These are phyloP conservation scores for Rhinolophus sinicus DNA, from an alignment of 2,113 vertebrate genomes.

Conservation along the genomic window DNA sequence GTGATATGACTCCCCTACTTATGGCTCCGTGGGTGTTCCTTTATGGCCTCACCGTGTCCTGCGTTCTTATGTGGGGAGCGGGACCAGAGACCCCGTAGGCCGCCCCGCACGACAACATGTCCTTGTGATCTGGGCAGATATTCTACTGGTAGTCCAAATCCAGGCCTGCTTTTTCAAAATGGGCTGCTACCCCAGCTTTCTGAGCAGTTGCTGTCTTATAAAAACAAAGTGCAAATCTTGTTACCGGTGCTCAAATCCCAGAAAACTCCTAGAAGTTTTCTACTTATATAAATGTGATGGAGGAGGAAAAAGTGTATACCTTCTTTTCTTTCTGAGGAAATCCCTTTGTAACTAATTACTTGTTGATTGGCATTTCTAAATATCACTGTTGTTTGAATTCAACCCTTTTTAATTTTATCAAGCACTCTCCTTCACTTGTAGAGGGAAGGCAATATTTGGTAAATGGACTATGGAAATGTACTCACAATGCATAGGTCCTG, in stretches of 20 bases:
- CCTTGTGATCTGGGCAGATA: not conserved
- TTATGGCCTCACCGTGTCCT: too few relatives aligned
- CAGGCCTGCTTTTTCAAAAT: not conserved
- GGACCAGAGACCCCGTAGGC: too few relatives aligned
- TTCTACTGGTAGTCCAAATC: not conserved
- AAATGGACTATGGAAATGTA: not conserved
- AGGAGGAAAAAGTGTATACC: not conserved
- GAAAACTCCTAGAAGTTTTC: not conserved
- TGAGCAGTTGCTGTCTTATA: not conserved
- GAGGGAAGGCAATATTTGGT: not conserved
- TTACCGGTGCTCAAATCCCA: not conserved
- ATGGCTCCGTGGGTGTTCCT: too few relatives aligned
- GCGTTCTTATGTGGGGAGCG: too few relatives aligned
- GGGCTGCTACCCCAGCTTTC: not conserved
- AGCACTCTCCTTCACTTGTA: not conserved
- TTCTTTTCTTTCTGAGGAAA: not conserved
- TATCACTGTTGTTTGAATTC: not conserved
- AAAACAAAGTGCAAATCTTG: not conserved
- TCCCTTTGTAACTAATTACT: not conserved
- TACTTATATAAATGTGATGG: not conserved
- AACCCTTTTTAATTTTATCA: not conserved
- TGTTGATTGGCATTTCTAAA: not conserved
- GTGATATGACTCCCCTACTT: too few relatives aligned
- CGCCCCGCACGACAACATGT: too few relatives aligned
- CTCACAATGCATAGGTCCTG: not conserved